A percentile compares a stretch with the other conserved stretches of the same genome.
These are phyloP conservation scores for Belonocnema kinseyi DNA, from an alignment of 1,140 invertebrate genomes.

Conservation along the genomic window DNA sequence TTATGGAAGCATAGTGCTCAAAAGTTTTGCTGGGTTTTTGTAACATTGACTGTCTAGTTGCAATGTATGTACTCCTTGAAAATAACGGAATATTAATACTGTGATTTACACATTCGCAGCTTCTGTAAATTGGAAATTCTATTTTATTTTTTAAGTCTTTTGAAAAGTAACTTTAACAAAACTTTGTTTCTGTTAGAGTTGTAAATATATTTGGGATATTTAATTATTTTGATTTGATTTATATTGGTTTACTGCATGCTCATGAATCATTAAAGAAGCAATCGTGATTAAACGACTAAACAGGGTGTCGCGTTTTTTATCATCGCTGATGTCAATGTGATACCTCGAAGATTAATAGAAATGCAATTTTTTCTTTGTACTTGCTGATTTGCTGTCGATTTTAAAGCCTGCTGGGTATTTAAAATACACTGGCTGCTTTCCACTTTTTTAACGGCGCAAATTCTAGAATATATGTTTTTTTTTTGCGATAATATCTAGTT, in stretches of 20 bases:
- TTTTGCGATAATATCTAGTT: too few relatives aligned
- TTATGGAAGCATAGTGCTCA: background rate
- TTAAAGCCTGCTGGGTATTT: background rate
- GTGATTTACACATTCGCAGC: background rate
- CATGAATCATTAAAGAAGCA: background rate
- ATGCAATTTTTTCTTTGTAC: background rate
- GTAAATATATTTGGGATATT: conserved; percentile 22
- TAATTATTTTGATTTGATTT: conserved; percentile 7
- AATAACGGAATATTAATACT: background rate
- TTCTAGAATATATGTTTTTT: too few relatives aligned
- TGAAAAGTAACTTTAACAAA: background rate
- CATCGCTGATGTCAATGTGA: conserved; percentile 16
- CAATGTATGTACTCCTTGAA: background rate
- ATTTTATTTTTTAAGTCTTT: background rate
- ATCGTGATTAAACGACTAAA: background rate
- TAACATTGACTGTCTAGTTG: background rate
- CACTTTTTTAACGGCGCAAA: too few relatives aligned
- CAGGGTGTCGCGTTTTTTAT: background rate
- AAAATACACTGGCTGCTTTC: background rate
- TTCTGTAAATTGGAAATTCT: background rate
- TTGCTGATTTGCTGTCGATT: conserved; percentile 3
- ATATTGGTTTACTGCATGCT: background rate
- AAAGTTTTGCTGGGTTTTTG: background rate
- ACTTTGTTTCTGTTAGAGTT: conserved; percentile 10
- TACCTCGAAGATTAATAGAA: conserved; percentile 10